These are phyloP conservation scores for Xiphophorus maculatus DNA, from an alignment of 2,113 vertebrate species.

Conservation along the genomic window DNA sequence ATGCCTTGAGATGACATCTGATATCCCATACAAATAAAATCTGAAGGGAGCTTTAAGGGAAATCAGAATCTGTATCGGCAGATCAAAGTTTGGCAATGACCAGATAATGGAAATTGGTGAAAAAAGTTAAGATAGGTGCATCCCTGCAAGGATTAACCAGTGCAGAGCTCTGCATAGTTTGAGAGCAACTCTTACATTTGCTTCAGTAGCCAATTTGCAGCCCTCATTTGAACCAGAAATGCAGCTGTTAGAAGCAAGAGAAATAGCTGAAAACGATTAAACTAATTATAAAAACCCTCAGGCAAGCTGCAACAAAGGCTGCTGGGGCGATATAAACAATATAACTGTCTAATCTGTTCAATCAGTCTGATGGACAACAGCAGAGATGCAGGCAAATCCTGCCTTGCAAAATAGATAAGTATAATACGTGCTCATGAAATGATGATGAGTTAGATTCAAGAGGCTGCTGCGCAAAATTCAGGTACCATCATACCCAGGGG, in stretches of 20 bases:
- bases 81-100: no score
- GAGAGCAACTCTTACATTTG: slow-evolving; percentile 57
- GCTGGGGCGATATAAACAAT: slow-evolving; percentile 37
- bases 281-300: slow-evolving; percentile 49
- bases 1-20: no score
- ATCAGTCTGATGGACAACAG: slow-evolving; percentile 29
- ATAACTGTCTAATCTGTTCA: slow-evolving; percentile 40
- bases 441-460: slow-evolving; percentile 58
- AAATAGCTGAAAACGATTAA: slow-evolving; percentile 44
- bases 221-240: slow-evolving; percentile 53
- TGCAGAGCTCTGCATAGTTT: slow-evolving; percentile 38
- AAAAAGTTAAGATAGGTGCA: no score
- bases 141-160: slow-evolving; percentile 4
- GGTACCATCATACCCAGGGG: slow-evolving; percentile 56
- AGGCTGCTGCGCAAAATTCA: slow-evolving; percentile 51
- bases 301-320: slow-evolving; percentile 17
- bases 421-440: slow-evolving; percentile 58
- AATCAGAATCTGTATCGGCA: no score
- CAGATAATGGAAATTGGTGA: no score
- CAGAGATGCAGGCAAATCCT: slow-evolving; percentile 19
- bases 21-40: no score
- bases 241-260: slow-evolving; percentile 2
- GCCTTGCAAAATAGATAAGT: slow-evolving; percentile 17
- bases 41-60: no score
- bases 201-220: slow-evolving; percentile 54